Percentiles rank a stretch among this genome's conserved stretches.
These are phyloP conservation scores for Drosophila tsacasi DNA, from an alignment of 1,140 invertebrate species.

Conservation along the genomic window DNA sequence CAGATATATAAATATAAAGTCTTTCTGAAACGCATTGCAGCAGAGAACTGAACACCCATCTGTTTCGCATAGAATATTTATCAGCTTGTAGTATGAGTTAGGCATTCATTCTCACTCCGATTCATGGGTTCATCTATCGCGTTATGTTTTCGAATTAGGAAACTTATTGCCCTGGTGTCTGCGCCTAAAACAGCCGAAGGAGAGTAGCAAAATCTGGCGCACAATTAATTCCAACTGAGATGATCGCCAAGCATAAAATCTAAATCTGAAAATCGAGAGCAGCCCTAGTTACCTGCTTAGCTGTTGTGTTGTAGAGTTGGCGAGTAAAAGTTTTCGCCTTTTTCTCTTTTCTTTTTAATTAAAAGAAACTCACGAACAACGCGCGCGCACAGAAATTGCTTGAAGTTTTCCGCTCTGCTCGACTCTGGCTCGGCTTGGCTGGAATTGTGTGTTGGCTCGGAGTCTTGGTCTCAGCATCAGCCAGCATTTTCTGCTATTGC, in stretches of 20 bases:
- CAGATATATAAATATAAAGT: too few relatives aligned
- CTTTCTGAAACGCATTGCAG: constrained; percentile 22
- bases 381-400: constrained; percentile 47
- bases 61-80: constrained; percentile 14
- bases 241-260: constrained; percentile 82
- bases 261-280: constrained; percentile 77
- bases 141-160: constrained; percentile 16
- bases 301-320: constrained; percentile 46
- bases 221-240: constrained; percentile 56
- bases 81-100: constrained; percentile 10
- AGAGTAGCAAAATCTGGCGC: constrained; percentile 29
- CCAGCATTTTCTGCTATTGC: constrained; percentile 18
- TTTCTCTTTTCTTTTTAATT: constrained; percentile 62
- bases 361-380: constrained; percentile 77
- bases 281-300: constrained; percentile 81
- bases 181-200: not conserved
- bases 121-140: constrained; percentile 6
- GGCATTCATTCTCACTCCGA: not conserved
- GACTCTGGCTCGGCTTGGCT: constrained; percentile 10
- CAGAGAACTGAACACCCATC: not conserved
- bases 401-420: constrained; percentile 64
- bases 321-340: constrained; percentile 82
- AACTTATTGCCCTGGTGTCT: constrained; percentile 8
- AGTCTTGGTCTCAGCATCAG: constrained; percentile 21
- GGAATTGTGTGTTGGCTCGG: constrained; percentile 24